These are phyloP conservation scores for Sarotherodon lohbergeri DNA, from an alignment of 2,113 vertebrate species.

Conservation along the genomic window DNA sequence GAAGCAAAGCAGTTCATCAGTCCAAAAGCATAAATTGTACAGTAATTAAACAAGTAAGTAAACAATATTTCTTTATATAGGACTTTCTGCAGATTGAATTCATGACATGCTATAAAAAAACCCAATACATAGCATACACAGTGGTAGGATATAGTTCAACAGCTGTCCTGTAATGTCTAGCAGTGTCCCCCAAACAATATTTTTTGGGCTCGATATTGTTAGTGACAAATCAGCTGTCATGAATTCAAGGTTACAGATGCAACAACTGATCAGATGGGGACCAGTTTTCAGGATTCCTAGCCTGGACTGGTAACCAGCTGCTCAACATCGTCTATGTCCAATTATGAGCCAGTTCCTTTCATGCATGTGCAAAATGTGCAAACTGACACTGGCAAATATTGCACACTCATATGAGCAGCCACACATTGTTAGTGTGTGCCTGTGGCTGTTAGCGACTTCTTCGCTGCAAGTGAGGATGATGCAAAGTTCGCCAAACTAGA, in stretches of 20 bases:
- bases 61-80: neutral
- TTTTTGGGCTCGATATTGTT: neutral
- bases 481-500: neutral
- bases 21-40: neutral
- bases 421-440: neutral
- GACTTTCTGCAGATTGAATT: neutral
- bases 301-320: neutral
- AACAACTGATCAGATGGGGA: neutral
- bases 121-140: neutral
- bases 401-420: neutral
- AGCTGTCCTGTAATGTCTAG: neutral
- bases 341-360: neutral
- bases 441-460: neutral
- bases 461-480: neutral
- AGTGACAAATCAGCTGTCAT: neutral
- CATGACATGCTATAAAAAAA: neutral
- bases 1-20: neutral
- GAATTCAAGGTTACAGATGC: neutral
- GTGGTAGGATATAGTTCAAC: neutral
- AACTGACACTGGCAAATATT: neutral
- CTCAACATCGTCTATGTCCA: neutral
- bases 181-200: neutral
- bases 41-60: neutral
- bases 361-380: neutral
- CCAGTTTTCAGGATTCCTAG: neutral